A percentile compares a stretch with the other conserved stretches of the same genome.
phyloP scores from a whole-genome alignment of 1,140 invertebrate genomes.

The Bombus cullumanus region DNA sequence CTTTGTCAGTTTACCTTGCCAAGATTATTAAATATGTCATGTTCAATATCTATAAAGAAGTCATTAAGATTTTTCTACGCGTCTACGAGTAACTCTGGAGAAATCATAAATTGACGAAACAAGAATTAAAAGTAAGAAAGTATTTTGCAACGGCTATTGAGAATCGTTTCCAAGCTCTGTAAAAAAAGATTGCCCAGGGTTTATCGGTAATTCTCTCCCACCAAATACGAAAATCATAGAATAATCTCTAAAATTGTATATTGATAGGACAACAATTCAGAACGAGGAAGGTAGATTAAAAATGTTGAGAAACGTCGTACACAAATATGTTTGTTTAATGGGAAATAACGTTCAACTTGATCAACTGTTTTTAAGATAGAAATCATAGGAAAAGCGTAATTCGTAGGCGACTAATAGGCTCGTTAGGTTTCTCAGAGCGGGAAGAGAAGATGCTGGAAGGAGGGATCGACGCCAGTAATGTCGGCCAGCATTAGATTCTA shows the following conservation, averaged over 20 bases:
- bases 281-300: too few relatives aligned
- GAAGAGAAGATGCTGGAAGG: background rate
- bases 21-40: background rate
- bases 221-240: too few relatives aligned
- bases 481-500: background rate
- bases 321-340: background rate
- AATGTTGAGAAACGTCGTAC: too few relatives aligned
- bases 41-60: background rate
- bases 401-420: conserved; percentile 1
- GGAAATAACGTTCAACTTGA: background rate
- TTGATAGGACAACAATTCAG: too few relatives aligned
- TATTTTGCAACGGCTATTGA: too few relatives aligned
- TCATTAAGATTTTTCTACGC: background rate
- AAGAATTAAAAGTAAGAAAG: too few relatives aligned
- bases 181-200: too few relatives aligned
- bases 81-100: background rate
- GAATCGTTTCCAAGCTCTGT: too few relatives aligned
- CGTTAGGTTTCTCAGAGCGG: conserved; percentile 7
- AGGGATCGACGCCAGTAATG: background rate
- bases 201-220: too few relatives aligned
- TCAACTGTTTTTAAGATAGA: background rate
- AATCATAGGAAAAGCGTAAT: background rate
- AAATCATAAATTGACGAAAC: too few relatives aligned
- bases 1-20: too few relatives aligned
- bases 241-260: too few relatives aligned